A percentile compares a stretch with the other conserved stretches of the same genome.
Conservation (phyloP, 35 echinoderm and acorn worm species). For the Stichopus chloronotus region DNA sequence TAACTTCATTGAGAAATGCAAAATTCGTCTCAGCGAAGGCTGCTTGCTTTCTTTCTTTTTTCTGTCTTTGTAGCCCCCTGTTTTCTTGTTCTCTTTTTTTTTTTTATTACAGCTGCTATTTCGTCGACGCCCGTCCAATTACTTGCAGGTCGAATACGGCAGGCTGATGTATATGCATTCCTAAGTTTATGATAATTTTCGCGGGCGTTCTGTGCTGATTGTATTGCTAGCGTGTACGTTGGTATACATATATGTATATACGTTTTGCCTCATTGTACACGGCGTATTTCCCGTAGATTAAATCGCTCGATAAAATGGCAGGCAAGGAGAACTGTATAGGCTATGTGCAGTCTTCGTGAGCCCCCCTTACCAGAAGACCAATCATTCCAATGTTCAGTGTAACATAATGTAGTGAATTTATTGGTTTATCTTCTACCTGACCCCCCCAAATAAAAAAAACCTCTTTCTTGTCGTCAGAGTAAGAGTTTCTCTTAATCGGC, state of each 20-base stretch:
- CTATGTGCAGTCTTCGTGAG: no score
- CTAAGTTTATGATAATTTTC: conserved; percentile 37
- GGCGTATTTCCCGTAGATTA: background rate
- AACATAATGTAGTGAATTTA: conserved; percentile 37
- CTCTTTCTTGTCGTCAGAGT: no score
- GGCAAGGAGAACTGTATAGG: background rate
- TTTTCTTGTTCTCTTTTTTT: background rate
- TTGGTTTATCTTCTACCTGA: conserved; percentile 18
- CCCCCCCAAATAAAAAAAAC: background rate
- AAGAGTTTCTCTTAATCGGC: conserved; percentile 15
- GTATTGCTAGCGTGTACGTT: no score
- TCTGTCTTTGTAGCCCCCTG: no score
- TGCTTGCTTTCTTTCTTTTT: no score
- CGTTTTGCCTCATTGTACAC: background rate
- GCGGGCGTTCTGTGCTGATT: background rate
- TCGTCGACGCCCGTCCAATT: conserved; percentile 33
- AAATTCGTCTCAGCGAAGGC: background rate
- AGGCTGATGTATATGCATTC: background rate
- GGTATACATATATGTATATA: no score
- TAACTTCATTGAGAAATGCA: background rate
- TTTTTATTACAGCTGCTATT: background rate
- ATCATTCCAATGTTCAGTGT: background rate
- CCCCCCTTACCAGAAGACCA: background rate
- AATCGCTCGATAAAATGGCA: conserved; percentile 15
- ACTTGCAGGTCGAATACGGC: background rate